Conservation (phyloP, 2,888 invertebrate species). For the Harmothoe impar region DNA sequence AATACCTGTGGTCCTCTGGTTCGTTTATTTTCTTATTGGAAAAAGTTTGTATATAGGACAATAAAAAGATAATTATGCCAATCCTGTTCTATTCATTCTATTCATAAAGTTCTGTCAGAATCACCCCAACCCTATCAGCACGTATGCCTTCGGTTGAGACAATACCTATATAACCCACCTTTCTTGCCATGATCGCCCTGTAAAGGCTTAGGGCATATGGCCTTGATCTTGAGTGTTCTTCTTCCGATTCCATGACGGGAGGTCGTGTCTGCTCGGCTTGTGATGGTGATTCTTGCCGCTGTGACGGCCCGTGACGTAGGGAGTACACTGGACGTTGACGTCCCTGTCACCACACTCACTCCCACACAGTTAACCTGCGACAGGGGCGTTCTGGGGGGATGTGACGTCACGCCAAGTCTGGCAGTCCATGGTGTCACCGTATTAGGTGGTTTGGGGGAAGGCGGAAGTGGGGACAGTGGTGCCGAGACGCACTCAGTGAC, state of each 20-base stretch:
- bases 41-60: no score
- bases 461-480: constrained; percentile 8
- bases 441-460: background rate
- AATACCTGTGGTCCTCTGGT: no score
- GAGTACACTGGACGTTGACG: background rate
- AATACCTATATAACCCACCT: background rate
- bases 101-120: no score
- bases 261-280: background rate
- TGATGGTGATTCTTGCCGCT: background rate
- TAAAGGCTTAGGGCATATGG: background rate
- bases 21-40: no score
- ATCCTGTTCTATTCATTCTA: no score
- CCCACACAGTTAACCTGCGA: constrained; percentile 22
- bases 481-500: constrained; percentile 34
- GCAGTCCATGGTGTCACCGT: background rate
- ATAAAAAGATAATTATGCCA: no score
- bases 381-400: background rate
- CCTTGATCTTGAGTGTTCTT: background rate
- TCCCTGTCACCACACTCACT: constrained; percentile 22
- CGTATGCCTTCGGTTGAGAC: no score
- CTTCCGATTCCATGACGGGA: background rate
- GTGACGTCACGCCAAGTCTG: background rate
- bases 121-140: no score
- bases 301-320: background rate
- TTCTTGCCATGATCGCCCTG: constrained; percentile 3